Conservation (phyloP, 1,140 invertebrate species). For the Heliconius hermathena region DNA sequence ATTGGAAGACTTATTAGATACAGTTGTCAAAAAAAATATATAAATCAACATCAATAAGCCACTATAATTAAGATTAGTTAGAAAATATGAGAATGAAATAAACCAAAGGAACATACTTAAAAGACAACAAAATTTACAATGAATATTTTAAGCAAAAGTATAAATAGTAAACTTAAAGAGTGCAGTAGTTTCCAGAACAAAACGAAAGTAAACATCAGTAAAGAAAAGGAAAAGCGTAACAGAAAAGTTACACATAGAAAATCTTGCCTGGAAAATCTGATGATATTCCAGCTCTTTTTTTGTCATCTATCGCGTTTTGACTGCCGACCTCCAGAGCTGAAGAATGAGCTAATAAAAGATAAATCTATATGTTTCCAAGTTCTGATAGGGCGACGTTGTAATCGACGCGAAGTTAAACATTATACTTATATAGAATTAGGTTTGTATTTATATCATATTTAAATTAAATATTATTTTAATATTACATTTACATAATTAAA, state of each 20-base stretch:
- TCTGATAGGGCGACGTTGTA: background rate
- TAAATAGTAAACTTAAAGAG: background rate
- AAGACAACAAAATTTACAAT: background rate
- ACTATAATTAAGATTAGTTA: background rate
- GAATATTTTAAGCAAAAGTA: constrained; percentile 2
- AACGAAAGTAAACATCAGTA: background rate
- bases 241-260: background rate
- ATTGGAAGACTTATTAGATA: background rate
- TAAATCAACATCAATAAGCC: background rate
- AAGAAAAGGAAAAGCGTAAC: constrained; percentile 6
- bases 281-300: constrained; percentile 51
- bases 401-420: background rate
- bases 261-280: constrained; percentile 52
- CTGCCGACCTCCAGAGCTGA: constrained; percentile 55
- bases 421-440: background rate
- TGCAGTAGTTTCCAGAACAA: background rate
- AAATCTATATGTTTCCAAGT: constrained; percentile 13
- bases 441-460: background rate
- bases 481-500: background rate
- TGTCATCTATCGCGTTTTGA: constrained; percentile 61
- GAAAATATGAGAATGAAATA: background rate
- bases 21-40: background rate
- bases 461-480: no score
- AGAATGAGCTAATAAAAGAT: constrained; percentile 55
- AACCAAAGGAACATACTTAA: background rate